Evolutionary conservation across 2,113 vertebrate species (phyloP), one percentile per base, ranked within the genome.

Genomic region (Ptyas mucosa): DNA sequence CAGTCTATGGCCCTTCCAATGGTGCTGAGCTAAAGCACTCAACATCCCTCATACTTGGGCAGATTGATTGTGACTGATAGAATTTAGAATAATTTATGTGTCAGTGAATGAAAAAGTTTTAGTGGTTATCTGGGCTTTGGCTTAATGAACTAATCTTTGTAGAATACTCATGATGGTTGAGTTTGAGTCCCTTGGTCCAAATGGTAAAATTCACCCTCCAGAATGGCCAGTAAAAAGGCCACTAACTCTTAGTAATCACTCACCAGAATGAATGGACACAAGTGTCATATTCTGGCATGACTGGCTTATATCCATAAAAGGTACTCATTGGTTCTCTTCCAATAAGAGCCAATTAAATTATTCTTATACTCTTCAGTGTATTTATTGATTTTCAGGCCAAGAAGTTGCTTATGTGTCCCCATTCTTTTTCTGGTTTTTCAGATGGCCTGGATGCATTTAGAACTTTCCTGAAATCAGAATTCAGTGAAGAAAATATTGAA

Each of bases 401-500:
- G 58, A 5, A 23, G 1, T 3, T 88, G 3, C 29, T 39, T 75
- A 5, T 1, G 39, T 89, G 55, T 93, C 34, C 94, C 64, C 58
- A 85, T 92, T 93, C 61, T 89, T 86, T 94, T 3, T 53, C 7
- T 85, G 96, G 21, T 95, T 95, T 92, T 95, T 12, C 95, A 99
- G 99, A 98, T 21, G 99, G 98, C 61, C 97, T 99, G 96, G 97
- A 97, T 5, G 99, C 99, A 93, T 99, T 99, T 91, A 97, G 97
- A 94, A 97, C 97, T 3, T 99, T 99, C 97, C 93, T 99, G 93
- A 98, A 98, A 94, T 99, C 98, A 0, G 99, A 99, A 96, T 99
- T 99, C 97, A 99, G 99, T 3, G 99, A 99, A 96, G 99, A 99
- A 97, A 99, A 99, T 46, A 98, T 99, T 90, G 98, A 99, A 94